Percentiles rank a stretch among this genome's conserved stretches.
phyloP scores from a whole-genome alignment of 2,888 invertebrate genomes.

The Epinotia ramella region DNA sequence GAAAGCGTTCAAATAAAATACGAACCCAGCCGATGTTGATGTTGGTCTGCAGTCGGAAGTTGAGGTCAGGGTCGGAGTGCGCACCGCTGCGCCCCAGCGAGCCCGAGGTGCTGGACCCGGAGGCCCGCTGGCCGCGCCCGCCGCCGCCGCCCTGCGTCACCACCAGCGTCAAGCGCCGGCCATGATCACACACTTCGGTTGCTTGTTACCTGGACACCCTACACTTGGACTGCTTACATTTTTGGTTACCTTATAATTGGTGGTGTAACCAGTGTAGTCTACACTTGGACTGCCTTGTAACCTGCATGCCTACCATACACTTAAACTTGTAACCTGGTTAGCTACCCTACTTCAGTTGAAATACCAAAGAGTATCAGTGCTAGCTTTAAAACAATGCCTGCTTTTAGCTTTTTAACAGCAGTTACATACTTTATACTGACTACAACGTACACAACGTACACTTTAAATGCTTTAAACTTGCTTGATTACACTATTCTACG shows the following conservation, averaged over 20 bases:
- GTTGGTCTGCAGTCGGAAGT: constrained; percentile 71
- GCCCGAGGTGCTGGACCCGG: constrained; percentile 60
- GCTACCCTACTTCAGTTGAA: neutral
- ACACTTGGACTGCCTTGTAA: neutral
- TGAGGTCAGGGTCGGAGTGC: constrained; percentile 78
- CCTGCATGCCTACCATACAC: neutral
- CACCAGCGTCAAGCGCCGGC: constrained; percentile 54
- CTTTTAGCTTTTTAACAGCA: neutral
- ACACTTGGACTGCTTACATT: neutral
- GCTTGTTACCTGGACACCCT: constrained; percentile 30
- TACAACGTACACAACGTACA: neutral
- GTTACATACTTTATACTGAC: neutral
- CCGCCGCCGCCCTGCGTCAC: constrained; percentile 61
- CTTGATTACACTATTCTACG: neutral
- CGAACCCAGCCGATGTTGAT: constrained; percentile 79
- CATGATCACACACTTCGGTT: constrained; percentile 54
- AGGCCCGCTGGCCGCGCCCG: constrained; percentile 62
- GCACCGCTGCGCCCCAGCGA: constrained; percentile 72
- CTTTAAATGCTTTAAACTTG: neutral
- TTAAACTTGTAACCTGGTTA: neutral
- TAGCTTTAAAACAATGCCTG: neutral
- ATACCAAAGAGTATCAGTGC: neutral
- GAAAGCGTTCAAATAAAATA: constrained; percentile 52
- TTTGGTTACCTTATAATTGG: neutral
- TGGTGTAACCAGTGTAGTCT: neutral